Evolutionary conservation across 1,140 invertebrate species (phyloP).

Genomic region (Lordiphosa collinella): DNA sequence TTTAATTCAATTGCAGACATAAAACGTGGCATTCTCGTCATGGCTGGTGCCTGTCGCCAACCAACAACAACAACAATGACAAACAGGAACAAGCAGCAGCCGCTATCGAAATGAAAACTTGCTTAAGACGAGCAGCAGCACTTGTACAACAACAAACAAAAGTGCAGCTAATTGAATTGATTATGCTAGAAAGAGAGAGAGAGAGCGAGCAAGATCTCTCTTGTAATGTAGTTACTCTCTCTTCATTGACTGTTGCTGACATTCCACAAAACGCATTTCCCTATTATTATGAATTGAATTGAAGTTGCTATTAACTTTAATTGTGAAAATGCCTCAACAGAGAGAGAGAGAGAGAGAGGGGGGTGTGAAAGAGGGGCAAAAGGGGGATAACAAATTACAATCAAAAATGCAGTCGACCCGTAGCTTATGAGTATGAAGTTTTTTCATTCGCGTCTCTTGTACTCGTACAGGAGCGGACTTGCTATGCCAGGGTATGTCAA

Average conservation of each 20-base stretch:
- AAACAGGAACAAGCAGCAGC: constrained; percentile 25
- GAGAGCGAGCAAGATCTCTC: too few relatives aligned
- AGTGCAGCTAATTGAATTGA: constrained; percentile 62
- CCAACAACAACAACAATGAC: constrained; percentile 28
- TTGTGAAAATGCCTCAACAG: constrained; percentile 26
- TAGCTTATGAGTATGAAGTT: background rate
- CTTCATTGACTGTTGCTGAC: constrained; percentile 7
- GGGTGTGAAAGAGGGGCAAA: background rate
- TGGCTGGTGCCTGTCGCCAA: constrained; percentile 65
- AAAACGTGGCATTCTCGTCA: constrained; percentile 26
- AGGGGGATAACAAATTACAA: too few relatives aligned
- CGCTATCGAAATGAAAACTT: constrained; percentile 41
- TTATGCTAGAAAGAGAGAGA: constrained; percentile 9
- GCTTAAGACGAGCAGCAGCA: constrained; percentile 34
- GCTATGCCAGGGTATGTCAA: background rate
- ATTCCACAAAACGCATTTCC: constrained; percentile 30
- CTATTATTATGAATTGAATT: constrained; percentile 52
- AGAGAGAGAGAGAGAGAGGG: background rate
- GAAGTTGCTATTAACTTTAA: constrained; percentile 68
- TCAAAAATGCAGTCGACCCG: too few relatives aligned
- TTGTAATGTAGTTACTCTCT: constrained; percentile 3
- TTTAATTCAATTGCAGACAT: constrained; percentile 72
- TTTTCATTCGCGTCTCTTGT: constrained; percentile 10
- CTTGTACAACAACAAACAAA: constrained; percentile 20
- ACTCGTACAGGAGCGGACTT: constrained; percentile 14